A percentile compares a stretch with the other conserved stretches of the same genome.
phyloP scores from a whole-genome alignment of 2,113 vertebrate genomes.

The Sakesphorus luctuosus region DNA sequence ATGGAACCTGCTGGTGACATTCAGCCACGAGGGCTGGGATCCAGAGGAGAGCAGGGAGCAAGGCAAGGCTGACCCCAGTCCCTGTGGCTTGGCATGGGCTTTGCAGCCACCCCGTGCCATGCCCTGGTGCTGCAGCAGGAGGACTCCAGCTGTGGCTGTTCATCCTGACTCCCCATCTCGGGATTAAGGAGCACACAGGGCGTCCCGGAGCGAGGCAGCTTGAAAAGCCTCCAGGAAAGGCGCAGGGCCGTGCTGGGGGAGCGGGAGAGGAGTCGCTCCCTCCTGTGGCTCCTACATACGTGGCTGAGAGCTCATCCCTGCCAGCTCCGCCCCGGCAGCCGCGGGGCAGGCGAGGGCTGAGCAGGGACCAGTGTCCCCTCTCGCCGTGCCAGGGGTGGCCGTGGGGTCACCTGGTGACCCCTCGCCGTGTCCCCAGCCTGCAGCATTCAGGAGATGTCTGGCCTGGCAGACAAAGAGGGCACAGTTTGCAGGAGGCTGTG shows the following conservation, averaged over 20 bases:
- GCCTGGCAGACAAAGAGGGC: slow-evolving; percentile 38
- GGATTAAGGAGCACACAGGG: not conserved
- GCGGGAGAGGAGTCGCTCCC: not conserved
- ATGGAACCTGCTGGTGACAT: not conserved
- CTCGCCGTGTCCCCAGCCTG: fast-evolving
- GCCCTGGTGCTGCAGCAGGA: not conserved
- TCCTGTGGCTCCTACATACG: not conserved
- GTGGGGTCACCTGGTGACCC: not conserved
- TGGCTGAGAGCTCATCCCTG: not conserved
- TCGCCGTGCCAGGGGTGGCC: not conserved
- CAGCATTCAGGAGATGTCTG: fast-evolving
- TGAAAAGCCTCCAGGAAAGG: slow-evolving; percentile 57
- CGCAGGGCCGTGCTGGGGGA: not conserved
- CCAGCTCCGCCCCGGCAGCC: not conserved
- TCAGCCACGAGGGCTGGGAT: not conserved
- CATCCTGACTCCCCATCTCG: not conserved
- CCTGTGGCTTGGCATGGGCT: not conserved
- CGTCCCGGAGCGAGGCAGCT: not conserved
- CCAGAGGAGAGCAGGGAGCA: not conserved
- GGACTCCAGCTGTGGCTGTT: not conserved
- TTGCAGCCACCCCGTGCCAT: fast-evolving
- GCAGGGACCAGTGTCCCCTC: not conserved
- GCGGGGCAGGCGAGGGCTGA: fast-evolving
- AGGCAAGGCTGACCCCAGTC: not conserved
- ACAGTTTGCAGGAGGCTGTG: not conserved